These are phyloP conservation scores for Chironomus striatipennis DNA, from an alignment of 1,140 invertebrate genomes.

Conservation along the genomic window DNA sequence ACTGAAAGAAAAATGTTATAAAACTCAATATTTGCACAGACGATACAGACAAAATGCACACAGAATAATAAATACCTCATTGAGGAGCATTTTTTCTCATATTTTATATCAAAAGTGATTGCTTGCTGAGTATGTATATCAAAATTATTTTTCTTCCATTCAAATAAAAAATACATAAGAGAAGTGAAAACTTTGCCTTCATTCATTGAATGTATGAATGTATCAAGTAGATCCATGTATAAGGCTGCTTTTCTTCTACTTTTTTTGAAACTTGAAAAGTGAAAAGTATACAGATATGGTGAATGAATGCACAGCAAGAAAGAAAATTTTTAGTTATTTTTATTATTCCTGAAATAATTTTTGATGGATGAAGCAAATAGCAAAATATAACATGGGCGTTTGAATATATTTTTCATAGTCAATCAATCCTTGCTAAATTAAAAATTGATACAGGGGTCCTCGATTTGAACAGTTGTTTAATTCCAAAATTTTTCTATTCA, in stretches of 20 bases:
- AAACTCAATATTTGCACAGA: constrained; percentile 25
- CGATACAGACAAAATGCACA: constrained; percentile 23
- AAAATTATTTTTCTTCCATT: constrained; percentile 3
- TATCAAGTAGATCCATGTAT: neutral
- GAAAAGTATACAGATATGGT: no score
- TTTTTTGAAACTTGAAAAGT: no score
- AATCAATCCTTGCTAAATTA: no score
- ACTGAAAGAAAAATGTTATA: constrained; percentile 10
- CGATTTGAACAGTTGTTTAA: no score
- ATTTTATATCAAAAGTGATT: neutral
- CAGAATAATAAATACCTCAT: constrained; percentile 4
- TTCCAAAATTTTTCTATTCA: no score
- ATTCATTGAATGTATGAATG: neutral
- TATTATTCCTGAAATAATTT: no score
- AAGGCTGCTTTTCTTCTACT: no score
- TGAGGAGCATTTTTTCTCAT: neutral
- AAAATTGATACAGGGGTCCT: no score
- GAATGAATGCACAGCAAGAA: no score
- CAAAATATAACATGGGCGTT: no score
- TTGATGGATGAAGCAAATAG: neutral
- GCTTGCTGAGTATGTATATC: constrained; percentile 2
- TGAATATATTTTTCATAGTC: no score
- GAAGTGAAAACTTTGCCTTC: neutral
- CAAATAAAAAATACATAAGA: neutral
- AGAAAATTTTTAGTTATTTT: no score